Evolutionary conservation across 2,888 invertebrate species (phyloP), one percentile per base, ranked within the genome.

Genomic region (Papilio demoleus): DNA sequence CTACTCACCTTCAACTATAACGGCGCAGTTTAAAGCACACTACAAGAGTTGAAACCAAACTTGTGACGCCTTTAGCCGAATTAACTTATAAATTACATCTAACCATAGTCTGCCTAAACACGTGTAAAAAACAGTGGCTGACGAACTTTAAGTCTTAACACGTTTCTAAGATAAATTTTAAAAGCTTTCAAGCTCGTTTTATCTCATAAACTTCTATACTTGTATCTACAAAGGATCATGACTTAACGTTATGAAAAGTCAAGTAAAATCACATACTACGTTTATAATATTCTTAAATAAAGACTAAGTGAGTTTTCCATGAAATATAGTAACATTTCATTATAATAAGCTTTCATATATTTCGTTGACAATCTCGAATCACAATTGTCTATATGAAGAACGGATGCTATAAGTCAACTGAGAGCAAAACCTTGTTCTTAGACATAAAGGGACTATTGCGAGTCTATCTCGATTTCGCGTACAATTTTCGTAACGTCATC

Each of bases 341-440:
- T 17, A 38, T 60, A 66, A 59, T 27, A 66, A 19, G 27, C 22
- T 47, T 24, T 59, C 22, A 24, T 47, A 66, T 38, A 53, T 61
- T 67, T 22, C 6, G 14, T 27, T 24, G 38, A 34, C 60, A 38
- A 61, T 53, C 40, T 14, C 17, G 38, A 50, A 61, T 67, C 31
- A 40, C 19, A 22, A 60, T 60, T 38, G 22, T 38, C 38, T 53
- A 36, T 36, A 27, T 61, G 17, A 50, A 31, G 61, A 40, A 50
- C 4, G 31, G 60, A 11, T 36, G 47, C 14, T 67, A 67, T 67
- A 31, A 27, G 27, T 50, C 5, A 17, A 24, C 40, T 67, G 27
- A 67, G 61, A 61, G 67, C 61, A 67, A 53, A 67, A 8, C 40
- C 61, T 27, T 61, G 67, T 67, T 67, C 50, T 31, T 38, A 24